Percentiles rank a stretch among this genome's conserved stretches.
These are phyloP conservation scores for Pseudopipra pipra DNA, from an alignment of 2,113 vertebrate species.

Conservation along the genomic window DNA sequence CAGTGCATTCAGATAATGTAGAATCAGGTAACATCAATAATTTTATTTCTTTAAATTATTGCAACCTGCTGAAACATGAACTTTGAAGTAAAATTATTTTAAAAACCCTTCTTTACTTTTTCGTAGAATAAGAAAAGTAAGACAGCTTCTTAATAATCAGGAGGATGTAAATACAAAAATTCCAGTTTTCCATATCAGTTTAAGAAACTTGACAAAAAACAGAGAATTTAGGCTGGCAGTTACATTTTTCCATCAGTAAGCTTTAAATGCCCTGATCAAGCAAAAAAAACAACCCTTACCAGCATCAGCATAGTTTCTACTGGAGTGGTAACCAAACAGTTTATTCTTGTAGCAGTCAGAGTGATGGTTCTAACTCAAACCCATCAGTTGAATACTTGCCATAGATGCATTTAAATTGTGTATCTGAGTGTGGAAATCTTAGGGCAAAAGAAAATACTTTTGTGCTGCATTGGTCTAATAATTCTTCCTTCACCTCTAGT, in stretches of 20 bases:
- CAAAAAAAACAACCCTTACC: background rate
- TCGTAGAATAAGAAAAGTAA: background rate
- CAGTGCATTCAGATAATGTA: slow-evolving; percentile 79
- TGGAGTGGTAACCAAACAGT: background rate
- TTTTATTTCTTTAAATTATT: background rate
- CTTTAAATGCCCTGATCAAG: background rate
- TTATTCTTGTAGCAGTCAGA: background rate
- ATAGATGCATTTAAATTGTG: background rate
- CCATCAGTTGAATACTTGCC: background rate
- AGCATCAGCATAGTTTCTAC: background rate
- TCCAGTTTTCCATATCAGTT: background rate
- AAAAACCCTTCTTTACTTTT: background rate
- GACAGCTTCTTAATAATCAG: background rate
- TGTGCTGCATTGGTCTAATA: background rate
- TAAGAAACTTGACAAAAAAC: background rate
- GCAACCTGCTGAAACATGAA: background rate
- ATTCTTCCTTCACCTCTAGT: slow-evolving; percentile 62
- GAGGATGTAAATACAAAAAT: background rate
- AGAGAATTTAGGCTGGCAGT: background rate
- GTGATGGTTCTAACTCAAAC: background rate
- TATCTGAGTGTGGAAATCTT: background rate
- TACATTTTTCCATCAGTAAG: background rate
- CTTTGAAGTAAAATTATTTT: background rate
- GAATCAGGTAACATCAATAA: slow-evolving; percentile 80
- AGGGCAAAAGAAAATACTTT: background rate